These are phyloP conservation scores for Malthinus seriepunctatus DNA, from an alignment of 2,888 invertebrate species.

Conservation along the genomic window DNA sequence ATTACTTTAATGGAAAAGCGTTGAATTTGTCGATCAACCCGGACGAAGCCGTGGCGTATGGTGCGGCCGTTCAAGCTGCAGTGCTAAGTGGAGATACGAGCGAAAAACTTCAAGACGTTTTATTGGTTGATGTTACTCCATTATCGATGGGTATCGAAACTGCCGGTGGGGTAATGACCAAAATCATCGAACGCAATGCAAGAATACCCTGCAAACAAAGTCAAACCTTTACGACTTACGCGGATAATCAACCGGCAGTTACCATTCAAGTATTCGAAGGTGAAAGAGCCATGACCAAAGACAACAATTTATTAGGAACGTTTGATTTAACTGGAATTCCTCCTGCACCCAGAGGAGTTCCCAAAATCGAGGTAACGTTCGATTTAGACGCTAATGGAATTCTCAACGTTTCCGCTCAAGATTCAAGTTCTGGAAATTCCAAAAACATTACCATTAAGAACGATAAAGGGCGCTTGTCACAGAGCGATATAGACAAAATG, in stretches of 20 bases:
- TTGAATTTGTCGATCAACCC: conserved; percentile 51
- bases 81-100: conserved; percentile 58
- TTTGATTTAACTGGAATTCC: conserved; percentile 71
- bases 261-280: too few relatives aligned
- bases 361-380: conserved; percentile 72
- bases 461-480: conserved; percentile 75
- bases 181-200: conserved; percentile 62
- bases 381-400: conserved; percentile 77
- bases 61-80: conserved; percentile 50
- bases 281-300: conserved; percentile 78
- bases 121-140: conserved; percentile 70
- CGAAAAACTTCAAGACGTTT: conserved; percentile 72
- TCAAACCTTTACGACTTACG: conserved; percentile 67
- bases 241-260: conserved; percentile 69
- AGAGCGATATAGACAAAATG: conserved; percentile 83
- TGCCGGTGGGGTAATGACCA: conserved; percentile 78
- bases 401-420: conserved; percentile 61
- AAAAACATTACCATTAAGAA: conserved; percentile 55
- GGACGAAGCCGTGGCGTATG: conserved; percentile 52
- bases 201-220: conserved; percentile 61
- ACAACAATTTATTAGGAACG: conserved; percentile 71
- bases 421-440: conserved; percentile 64
- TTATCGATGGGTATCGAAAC: conserved; percentile 73
- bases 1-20: conserved; percentile 70
- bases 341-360: conserved; percentile 69